phyloP scores from a whole-genome alignment of 2,797 vertebrate species.

The Rhinoraja longicauda region DNA sequence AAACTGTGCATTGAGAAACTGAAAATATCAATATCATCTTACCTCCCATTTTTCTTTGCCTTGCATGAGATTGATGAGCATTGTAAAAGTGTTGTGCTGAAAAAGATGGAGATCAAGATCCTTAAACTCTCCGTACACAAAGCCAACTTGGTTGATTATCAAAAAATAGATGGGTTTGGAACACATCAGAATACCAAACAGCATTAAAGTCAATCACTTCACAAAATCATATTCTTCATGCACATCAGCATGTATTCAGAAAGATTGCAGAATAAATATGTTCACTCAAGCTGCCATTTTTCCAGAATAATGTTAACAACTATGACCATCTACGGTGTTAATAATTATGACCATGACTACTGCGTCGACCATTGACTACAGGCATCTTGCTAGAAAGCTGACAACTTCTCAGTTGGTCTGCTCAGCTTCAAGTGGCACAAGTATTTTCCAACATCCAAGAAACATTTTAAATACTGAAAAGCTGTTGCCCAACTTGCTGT shows the following conservation, averaged over 20 bases:
- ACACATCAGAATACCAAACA: background rate
- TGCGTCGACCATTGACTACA: too few relatives aligned
- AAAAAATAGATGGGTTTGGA: background rate
- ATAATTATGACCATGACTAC: background rate
- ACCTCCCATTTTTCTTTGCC: conserved; percentile 23
- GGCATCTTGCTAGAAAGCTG: background rate
- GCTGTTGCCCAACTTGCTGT: background rate
- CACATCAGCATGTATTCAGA: background rate
- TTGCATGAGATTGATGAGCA: background rate
- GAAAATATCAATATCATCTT: background rate
- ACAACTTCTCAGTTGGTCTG: background rate
- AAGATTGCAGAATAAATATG: background rate
- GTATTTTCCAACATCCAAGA: background rate
- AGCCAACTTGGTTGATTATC: background rate
- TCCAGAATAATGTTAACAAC: background rate
- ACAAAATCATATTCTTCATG: background rate
- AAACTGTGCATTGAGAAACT: background rate
- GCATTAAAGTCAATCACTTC: background rate
- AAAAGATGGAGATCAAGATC: conserved; percentile 4
- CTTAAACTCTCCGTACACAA: background rate
- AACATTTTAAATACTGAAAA: background rate
- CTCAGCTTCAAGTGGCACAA: background rate
- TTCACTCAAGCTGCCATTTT: background rate
- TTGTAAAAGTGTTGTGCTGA: conserved; percentile 32
- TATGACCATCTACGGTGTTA: background rate